A percentile compares a stretch with the other conserved stretches of the same genome.
phyloP scores from a whole-genome alignment of 2,797 vertebrate genomes.

The Neosilurus mollespiculum region DNA sequence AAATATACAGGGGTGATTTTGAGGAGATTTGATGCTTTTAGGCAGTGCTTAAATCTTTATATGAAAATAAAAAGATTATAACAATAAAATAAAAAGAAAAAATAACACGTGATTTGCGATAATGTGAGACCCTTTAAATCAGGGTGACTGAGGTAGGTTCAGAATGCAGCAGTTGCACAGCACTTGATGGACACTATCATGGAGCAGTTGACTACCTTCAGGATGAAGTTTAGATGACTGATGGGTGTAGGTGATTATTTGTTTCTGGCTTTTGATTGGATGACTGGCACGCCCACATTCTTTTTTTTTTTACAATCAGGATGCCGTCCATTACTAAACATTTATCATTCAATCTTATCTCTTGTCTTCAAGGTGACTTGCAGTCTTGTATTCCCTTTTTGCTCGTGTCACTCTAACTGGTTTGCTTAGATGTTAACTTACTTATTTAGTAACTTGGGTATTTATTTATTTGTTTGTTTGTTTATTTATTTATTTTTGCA shows the following conservation, averaged over 20 bases:
- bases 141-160: background rate
- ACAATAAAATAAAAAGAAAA: background rate
- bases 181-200: conserved; percentile 3
- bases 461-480: conserved; percentile 24
- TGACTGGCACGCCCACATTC: conserved; percentile 27
- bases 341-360: conserved; percentile 61
- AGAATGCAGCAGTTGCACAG: background rate
- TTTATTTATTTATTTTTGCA: conserved; percentile 43
- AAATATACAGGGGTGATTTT: background rate
- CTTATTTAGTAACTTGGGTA: conserved; percentile 22
- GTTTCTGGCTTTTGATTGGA: conserved; percentile 9
- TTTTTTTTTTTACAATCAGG: conserved; percentile 66
- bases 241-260: conserved; percentile 12
- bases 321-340: conserved; percentile 64
- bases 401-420: conserved; percentile 43
- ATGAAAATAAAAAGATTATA: no score
- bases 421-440: conserved; percentile 50
- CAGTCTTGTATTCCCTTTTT: conserved; percentile 48
- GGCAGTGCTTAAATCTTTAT: no score
- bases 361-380: conserved; percentile 71
- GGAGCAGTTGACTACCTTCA: conserved; percentile 1
- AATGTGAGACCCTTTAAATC: background rate
- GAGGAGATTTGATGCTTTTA: background rate
- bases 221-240: conserved; percentile 11
- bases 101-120: no score